phyloP scores from a whole-genome alignment of 2,888 invertebrate species.

The Masnerella sp. region DNA sequence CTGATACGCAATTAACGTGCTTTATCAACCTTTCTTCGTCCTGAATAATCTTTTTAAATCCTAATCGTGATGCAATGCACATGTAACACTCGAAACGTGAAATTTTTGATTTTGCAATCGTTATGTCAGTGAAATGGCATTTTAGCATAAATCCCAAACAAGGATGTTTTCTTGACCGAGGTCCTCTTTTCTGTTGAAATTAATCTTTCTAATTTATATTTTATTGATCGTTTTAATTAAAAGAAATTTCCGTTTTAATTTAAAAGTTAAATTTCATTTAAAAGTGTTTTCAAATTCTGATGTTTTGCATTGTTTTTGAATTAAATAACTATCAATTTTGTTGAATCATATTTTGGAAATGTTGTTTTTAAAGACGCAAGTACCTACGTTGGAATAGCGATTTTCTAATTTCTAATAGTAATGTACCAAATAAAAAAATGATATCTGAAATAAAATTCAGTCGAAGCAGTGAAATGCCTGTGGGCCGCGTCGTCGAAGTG shows the following conservation, averaged over 20 bases:
- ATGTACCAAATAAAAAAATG: slow-evolving; percentile 25
- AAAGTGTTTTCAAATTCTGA: too few species aligned
- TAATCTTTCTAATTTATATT: too few species aligned
- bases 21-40: not conserved
- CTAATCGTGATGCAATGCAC: slow-evolving; percentile 29
- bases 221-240: too few species aligned
- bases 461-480: slow-evolving; percentile 24
- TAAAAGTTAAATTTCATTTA: too few species aligned
- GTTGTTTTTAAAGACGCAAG: too few species aligned
- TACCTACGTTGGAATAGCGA: too few species aligned
- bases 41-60: slow-evolving; percentile 12
- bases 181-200: too few species aligned
- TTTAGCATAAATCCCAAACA: slow-evolving; percentile 7
- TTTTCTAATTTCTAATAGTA: slow-evolving; percentile 22
- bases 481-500: slow-evolving; percentile 45
- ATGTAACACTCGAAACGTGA: slow-evolving; percentile 36
- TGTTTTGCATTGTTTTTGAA: too few species aligned
- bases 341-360: too few species aligned
- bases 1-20: too few species aligned
- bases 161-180: not conserved
- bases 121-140: slow-evolving; percentile 37
- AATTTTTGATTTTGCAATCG: slow-evolving; percentile 46
- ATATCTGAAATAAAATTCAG: slow-evolving; percentile 53
- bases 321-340: too few species aligned
- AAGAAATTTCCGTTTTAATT: too few species aligned